phyloP scores from a whole-genome alignment of 2,113 vertebrate species.

The Proterorhinus semilunaris region DNA sequence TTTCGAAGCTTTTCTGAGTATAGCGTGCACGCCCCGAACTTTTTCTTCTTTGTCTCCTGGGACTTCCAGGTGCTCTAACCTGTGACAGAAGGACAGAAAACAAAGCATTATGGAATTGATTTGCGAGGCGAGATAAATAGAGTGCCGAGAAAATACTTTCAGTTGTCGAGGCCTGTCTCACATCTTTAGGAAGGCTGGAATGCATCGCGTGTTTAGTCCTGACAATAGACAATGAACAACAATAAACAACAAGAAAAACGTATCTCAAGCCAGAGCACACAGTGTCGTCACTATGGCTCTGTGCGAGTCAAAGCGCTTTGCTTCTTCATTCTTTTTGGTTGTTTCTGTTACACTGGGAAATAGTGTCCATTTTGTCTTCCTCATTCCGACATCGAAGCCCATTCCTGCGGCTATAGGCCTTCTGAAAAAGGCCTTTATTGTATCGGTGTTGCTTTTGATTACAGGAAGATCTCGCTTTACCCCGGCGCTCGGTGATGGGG shows the following conservation, averaged over 20 bases:
- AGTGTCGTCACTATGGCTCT: neutral
- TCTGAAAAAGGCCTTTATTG: conserved; percentile 65
- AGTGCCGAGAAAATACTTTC: no score
- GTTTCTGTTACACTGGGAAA: conserved; percentile 19
- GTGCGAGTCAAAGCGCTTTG: conserved; percentile 25
- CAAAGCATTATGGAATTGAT: conserved; percentile 4
- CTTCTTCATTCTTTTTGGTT: conserved; percentile 20
- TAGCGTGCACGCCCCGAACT: conserved; percentile 48
- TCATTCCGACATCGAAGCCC: conserved; percentile 57
- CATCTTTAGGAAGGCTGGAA: no score
- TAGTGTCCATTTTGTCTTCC: conserved; percentile 55
- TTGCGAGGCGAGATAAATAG: no score
- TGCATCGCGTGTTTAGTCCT: no score
- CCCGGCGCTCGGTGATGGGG: conserved; percentile 38
- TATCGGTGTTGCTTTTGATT: conserved; percentile 72
- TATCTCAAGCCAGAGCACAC: conserved; percentile 7
- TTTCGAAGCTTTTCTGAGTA: conserved; percentile 50
- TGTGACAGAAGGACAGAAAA: conserved; percentile 34
- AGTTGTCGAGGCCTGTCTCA: no score
- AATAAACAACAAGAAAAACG: conserved; percentile 27
- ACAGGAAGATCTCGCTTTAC: conserved; percentile 73
- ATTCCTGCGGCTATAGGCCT: conserved; percentile 48
- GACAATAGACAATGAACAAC: conserved; percentile 12
- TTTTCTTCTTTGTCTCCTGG: conserved; percentile 41
- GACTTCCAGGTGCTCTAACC: conserved; percentile 45